Evolutionary conservation across 2,797 vertebrate species (phyloP).

Genomic region (Prunella strophiata): DNA sequence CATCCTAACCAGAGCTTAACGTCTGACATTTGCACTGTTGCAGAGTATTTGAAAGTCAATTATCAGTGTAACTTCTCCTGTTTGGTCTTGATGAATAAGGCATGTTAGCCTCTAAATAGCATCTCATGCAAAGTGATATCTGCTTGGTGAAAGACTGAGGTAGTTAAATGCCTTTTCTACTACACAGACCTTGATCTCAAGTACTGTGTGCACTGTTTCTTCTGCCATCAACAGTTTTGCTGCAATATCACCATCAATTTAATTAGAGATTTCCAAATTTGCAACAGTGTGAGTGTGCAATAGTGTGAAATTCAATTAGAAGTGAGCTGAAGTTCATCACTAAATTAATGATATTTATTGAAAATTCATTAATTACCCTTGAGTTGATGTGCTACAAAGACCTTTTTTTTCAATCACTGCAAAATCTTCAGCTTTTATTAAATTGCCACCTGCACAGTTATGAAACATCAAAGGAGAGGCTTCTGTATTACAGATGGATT

Average conservation of each 20-base stretch:
- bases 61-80: neutral
- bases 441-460: neutral
- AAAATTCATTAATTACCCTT: neutral
- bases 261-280: neutral
- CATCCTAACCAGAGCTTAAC: neutral
- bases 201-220: fast-evolving
- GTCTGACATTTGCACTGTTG: neutral
- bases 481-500: neutral
- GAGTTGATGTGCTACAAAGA: neutral
- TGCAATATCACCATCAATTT: neutral
- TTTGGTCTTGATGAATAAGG: neutral
- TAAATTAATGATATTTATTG: neutral
- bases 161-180: neutral
- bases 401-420: neutral
- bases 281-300: neutral
- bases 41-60: neutral
- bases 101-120: neutral
- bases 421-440: neutral
- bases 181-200: neutral
- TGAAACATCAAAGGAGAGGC: neutral
- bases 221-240: neutral
- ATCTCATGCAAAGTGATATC: fast-evolving
- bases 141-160: neutral
- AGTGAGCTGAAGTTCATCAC: neutral
- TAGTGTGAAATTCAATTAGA: neutral